Conservation (phyloP, 37 sponge, comb jelly and placozoan genomes). For the Axinella damicornis region DNA sequence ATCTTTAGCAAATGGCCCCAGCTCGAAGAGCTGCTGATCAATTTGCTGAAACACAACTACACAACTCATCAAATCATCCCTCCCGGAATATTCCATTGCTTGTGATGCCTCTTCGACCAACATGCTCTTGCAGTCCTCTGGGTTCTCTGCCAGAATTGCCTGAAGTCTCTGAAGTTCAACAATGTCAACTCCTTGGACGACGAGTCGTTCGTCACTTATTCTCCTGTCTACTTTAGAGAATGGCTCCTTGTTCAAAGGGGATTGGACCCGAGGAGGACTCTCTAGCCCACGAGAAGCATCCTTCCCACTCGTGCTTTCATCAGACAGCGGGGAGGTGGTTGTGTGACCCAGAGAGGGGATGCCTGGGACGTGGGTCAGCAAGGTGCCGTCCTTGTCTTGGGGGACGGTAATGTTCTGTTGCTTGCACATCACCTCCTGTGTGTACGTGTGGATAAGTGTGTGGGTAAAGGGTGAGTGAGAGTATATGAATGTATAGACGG, state of each 20-base stretch:
- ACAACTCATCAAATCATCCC: conserved; percentile 4
- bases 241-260: background rate
- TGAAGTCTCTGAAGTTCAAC: background rate
- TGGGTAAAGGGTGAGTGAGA: too few relatives aligned
- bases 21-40: conserved; percentile 58
- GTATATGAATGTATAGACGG: too few relatives aligned
- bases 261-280: too few relatives aligned
- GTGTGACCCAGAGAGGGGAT: too few relatives aligned
- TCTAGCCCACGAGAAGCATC: too few relatives aligned
- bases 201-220: background rate
- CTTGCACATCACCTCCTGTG: conserved; percentile 27
- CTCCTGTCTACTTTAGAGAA: background rate
- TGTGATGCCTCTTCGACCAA: background rate
- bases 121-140: background rate
- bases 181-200: background rate
- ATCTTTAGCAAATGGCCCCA: conserved; percentile 67
- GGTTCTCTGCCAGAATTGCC: background rate
- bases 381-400: background rate
- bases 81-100: background rate
- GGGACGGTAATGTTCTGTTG: conserved; percentile 11
- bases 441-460: too few relatives aligned
- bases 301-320: too few relatives aligned
- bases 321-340: too few relatives aligned
- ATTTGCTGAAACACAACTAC: conserved; percentile 47
- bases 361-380: background rate